phyloP scores from a whole-genome alignment of 2,888 invertebrate species.

The Entomobrya proxima region DNA sequence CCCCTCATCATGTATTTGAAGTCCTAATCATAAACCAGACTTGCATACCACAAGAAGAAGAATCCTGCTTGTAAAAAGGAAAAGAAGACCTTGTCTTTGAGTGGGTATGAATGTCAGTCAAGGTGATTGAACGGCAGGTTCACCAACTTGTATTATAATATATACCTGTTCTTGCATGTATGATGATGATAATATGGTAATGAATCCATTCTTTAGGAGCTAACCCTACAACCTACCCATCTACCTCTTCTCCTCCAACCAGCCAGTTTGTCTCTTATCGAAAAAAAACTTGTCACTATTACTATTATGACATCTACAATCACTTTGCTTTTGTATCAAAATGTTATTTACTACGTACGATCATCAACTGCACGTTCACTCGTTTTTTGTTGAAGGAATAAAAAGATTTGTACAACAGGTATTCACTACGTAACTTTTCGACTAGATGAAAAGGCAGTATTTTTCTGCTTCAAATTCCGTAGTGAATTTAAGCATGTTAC shows the following conservation, averaged over 20 bases:
- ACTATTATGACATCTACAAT: slow-evolving; percentile 28
- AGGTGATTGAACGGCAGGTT: slow-evolving; percentile 69
- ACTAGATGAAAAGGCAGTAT: slow-evolving; percentile 13
- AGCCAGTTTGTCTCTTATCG: slow-evolving; percentile 54
- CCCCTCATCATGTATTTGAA: background rate
- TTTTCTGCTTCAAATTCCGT: background rate
- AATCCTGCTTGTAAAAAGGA: slow-evolving; percentile 14
- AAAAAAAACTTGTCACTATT: slow-evolving; percentile 24
- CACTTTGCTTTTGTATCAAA: background rate
- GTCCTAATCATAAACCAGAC: background rate
- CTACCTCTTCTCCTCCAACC: background rate
- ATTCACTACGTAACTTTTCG: background rate
- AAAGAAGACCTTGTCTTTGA: slow-evolving; percentile 63
- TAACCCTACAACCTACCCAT: slow-evolving; percentile 32
- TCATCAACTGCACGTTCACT: background rate
- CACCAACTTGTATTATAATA: slow-evolving; percentile 34
- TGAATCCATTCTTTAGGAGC: slow-evolving; percentile 26
- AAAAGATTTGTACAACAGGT: background rate
- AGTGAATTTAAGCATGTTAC: background rate
- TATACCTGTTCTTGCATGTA: slow-evolving; percentile 36
- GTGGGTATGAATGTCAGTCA: slow-evolving; percentile 68
- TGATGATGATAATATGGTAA: slow-evolving; percentile 26
- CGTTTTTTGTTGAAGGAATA: background rate
- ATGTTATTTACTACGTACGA: background rate
- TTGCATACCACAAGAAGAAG: too few relatives aligned